phyloP scores from a whole-genome alignment of 2,888 invertebrate genomes.

The Sphaerophoria taeniata region DNA sequence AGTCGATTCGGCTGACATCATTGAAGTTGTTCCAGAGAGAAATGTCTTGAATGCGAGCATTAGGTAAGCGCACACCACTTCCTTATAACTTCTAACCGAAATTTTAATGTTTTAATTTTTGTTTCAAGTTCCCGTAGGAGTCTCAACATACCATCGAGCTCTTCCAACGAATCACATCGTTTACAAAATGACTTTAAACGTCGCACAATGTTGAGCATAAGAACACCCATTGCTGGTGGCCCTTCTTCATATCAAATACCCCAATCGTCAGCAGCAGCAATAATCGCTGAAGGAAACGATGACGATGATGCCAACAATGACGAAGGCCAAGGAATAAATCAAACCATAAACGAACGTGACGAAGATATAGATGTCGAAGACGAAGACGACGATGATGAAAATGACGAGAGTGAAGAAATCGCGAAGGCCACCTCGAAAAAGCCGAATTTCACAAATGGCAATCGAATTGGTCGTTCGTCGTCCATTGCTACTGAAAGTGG shows the following conservation, averaged over 20 bases:
- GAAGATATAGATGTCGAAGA: slow-evolving; percentile 54
- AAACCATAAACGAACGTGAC: slow-evolving; percentile 52
- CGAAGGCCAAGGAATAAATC: slow-evolving; percentile 19
- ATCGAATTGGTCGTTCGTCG: slow-evolving; percentile 67
- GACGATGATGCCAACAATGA: slow-evolving; percentile 59
- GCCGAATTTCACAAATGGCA: slow-evolving; percentile 71
- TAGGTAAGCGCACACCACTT: slow-evolving; percentile 35
- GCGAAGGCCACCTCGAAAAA: slow-evolving; percentile 66
- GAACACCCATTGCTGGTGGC: slow-evolving; percentile 60
- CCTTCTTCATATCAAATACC: slow-evolving; percentile 61
- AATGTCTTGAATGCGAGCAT: slow-evolving; percentile 50
- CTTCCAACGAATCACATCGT: slow-evolving; percentile 64
- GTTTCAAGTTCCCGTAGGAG: slow-evolving; percentile 79
- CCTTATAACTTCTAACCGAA: neutral
- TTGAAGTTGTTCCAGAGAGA: slow-evolving; percentile 76
- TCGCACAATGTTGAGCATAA: slow-evolving; percentile 76
- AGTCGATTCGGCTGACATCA: slow-evolving; percentile 77
- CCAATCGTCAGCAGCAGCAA: slow-evolving; percentile 75
- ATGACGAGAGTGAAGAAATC: slow-evolving; percentile 66
- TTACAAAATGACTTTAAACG: slow-evolving; percentile 77
- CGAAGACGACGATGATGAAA: slow-evolving; percentile 67
- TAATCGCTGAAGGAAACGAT: slow-evolving; percentile 74
- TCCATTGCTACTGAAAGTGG: slow-evolving; percentile 78
- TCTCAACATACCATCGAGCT: slow-evolving; percentile 79
- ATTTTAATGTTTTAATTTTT: neutral